Percentiles rank a stretch among this genome's conserved stretches.
phyloP scores from a whole-genome alignment of 2,888 invertebrate species.

The Stegana nigrithorax region DNA sequence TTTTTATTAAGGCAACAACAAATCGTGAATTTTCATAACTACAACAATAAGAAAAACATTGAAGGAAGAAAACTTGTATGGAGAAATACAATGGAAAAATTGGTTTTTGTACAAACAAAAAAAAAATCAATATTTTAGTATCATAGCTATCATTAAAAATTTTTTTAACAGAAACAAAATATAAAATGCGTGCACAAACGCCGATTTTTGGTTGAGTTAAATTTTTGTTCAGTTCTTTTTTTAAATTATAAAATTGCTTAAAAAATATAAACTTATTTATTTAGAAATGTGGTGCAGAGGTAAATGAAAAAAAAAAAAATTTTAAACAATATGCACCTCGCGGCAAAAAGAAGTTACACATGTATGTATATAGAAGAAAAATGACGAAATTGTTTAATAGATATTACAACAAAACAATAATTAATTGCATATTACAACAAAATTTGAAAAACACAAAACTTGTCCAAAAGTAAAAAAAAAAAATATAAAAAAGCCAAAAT shows the following conservation, averaged over 20 bases:
- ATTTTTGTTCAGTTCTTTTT: slow-evolving; percentile 12
- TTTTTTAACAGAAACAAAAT: slow-evolving; percentile 34
- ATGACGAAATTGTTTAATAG: slow-evolving; percentile 30
- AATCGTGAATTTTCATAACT: slow-evolving; percentile 39
- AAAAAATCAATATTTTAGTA: slow-evolving; percentile 36
- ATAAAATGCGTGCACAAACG: slow-evolving; percentile 68
- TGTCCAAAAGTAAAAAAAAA: slow-evolving; percentile 15
- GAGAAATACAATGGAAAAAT: neutral
- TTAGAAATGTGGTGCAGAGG: slow-evolving; percentile 17
- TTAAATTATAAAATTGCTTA: slow-evolving; percentile 11
- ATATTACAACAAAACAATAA: slow-evolving; percentile 13
- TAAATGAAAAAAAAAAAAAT: slow-evolving; percentile 45
- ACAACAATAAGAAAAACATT: slow-evolving; percentile 57
- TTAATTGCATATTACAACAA: slow-evolving; percentile 65
- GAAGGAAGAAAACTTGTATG: slow-evolving; percentile 17
- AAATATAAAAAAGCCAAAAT: slow-evolving; percentile 11
- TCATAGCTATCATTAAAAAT: slow-evolving; percentile 33
- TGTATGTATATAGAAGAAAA: too few relatives aligned
- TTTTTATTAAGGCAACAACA: too few relatives aligned
- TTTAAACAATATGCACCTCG: slow-evolving; percentile 34
- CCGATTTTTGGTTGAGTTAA: slow-evolving; percentile 42
- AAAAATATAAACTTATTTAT: slow-evolving; percentile 18
- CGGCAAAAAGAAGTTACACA: too few relatives aligned
- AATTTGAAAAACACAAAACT: slow-evolving; percentile 64
- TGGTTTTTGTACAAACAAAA: slow-evolving; percentile 20